Percentiles rank a stretch among this genome's conserved stretches.
phyloP scores from a whole-genome alignment of 2,113 vertebrate genomes.

The Pseudorectes ferrugineus region DNA sequence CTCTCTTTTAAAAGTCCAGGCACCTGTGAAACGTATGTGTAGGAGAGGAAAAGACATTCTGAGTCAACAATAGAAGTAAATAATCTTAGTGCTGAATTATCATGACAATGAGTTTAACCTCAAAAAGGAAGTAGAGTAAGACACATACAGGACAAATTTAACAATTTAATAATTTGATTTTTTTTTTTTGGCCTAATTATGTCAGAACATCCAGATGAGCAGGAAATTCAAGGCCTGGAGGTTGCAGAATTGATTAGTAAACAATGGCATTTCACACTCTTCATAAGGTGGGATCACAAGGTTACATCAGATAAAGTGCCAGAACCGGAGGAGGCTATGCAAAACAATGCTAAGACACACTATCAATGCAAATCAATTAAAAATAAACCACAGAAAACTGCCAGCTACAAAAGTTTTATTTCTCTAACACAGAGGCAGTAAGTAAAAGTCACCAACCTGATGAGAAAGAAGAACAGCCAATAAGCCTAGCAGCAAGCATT shows the following conservation, averaged over 20 bases:
- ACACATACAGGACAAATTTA: background rate
- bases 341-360: background rate
- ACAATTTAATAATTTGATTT: background rate
- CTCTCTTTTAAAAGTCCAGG: background rate
- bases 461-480: background rate
- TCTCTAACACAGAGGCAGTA: background rate
- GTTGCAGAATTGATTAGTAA: background rate
- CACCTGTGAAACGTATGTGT: background rate
- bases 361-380: background rate
- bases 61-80: background rate
- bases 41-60: background rate
- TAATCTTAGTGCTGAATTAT: background rate
- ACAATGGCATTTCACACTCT: background rate
- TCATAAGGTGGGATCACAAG: background rate
- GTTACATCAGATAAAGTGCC: background rate
- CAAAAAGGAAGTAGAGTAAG: background rate
- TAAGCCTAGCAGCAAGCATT: background rate
- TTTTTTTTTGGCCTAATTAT: background rate
- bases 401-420: background rate
- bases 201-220: background rate
- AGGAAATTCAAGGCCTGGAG: background rate
- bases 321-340: background rate
- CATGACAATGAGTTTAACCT: background rate
- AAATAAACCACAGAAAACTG: background rate
- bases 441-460: background rate